These are phyloP conservation scores for Scarus forsteni DNA, from an alignment of 2,797 vertebrate species.

Conservation along the genomic window DNA sequence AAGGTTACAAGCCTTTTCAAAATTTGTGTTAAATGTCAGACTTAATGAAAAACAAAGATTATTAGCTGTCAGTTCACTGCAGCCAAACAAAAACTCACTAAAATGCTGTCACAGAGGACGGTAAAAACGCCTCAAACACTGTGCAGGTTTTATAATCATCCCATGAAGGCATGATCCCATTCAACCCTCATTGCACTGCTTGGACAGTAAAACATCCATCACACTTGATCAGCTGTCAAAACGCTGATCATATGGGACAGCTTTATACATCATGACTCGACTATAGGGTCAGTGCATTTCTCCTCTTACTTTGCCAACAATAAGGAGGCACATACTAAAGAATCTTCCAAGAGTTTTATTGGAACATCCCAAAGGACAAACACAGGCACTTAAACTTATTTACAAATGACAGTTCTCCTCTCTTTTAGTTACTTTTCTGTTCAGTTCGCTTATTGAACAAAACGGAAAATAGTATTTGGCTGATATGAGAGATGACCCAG, in stretches of 20 bases:
- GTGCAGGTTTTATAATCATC: conserved; percentile 23
- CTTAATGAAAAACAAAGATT: conserved; percentile 6
- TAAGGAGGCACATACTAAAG: conserved; percentile 36
- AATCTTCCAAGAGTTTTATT: background rate
- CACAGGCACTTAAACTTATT: background rate
- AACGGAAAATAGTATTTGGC: too few species aligned
- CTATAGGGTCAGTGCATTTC: conserved; percentile 49
- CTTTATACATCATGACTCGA: conserved; percentile 56
- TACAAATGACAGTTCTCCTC: too few species aligned
- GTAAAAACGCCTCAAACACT: conserved; percentile 16
- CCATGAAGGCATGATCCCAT: conserved; percentile 34
- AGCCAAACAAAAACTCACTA: conserved; percentile 2
- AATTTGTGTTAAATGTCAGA: conserved; percentile 6
- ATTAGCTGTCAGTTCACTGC: conserved; percentile 11
- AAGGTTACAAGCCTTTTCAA: background rate
- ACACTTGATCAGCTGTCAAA: conserved; percentile 75
- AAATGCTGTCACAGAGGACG: conserved; percentile 28
- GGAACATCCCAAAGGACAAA: conserved; percentile 3
- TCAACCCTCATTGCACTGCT: conserved; percentile 29
- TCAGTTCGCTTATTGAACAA: too few species aligned
- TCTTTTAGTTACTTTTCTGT: too few species aligned
- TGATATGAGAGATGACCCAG: too few species aligned
- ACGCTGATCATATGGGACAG: conserved; percentile 63
- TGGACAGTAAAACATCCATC: conserved; percentile 71
- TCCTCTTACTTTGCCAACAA: conserved; percentile 39